These are phyloP conservation scores for Terrapene triunguis DNA, from an alignment of 2,113 vertebrate genomes.

Conservation along the genomic window DNA sequence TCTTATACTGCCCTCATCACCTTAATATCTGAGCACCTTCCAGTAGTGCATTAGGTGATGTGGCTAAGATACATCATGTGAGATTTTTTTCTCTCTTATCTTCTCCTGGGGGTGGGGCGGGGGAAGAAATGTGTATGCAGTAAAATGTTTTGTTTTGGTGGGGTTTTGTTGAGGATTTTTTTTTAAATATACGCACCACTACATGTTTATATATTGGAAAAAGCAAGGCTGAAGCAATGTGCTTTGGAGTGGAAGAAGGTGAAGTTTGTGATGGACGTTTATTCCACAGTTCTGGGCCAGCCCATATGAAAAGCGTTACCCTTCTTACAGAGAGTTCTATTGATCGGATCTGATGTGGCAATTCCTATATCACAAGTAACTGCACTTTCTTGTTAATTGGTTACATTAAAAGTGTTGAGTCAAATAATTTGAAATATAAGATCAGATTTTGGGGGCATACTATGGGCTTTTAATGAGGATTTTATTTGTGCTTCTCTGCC, in stretches of 20 bases:
- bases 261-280: constrained; percentile 29
- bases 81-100: neutral
- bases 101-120: neutral
- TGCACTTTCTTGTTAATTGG: constrained; percentile 61
- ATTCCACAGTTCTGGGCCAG: constrained; percentile 1
- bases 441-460: neutral
- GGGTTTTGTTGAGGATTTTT: neutral
- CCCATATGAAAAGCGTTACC: constrained; percentile 58
- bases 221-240: neutral
- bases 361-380: constrained; percentile 61
- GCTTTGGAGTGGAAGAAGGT: constrained; percentile 1
- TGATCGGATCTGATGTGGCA: constrained; percentile 49
- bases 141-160: neutral
- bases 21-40: neutral
- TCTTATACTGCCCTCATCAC: neutral
- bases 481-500: neutral
- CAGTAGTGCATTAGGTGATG: neutral
- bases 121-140: neutral
- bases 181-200: constrained; percentile 4
- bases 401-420: constrained; percentile 55
- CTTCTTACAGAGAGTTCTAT: constrained; percentile 62
- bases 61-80: neutral
- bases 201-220: neutral
- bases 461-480: constrained; percentile 28
- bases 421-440: constrained; percentile 43